Base-by-base conservation (phyloP, 2,797 vertebrate species). In the Sitta carolinensis region DNA sequence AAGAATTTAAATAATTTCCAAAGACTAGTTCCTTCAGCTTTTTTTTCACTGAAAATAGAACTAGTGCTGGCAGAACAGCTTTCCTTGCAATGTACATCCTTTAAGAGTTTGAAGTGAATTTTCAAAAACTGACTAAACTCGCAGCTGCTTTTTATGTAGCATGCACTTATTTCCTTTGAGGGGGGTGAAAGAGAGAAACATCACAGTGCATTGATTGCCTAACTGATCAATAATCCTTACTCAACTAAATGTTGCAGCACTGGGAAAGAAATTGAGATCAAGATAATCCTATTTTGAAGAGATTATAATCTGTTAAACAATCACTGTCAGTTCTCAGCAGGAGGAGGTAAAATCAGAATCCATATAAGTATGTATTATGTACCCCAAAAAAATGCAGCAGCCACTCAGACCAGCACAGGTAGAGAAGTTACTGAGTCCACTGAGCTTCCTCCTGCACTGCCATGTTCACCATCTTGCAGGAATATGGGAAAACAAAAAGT, bases 1-100 rank as follows among this genome's bases (percentile, higher is more conserved):
- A 84, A 73, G 82, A 81, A 87, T 95, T 84, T 84, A 62, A 87
- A 36, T 23, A 18, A 66, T 84, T 93, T 85, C 58, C 54, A 75
- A 82, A 80, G 29, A n/a, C 74, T 70, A 38, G 18, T 43, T 89
- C 50, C 75, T 83, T 82, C 58, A 64, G 22, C 3, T 36, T 76
- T 83, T 83, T 94, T 91, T 72, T 57, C 66, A 34, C 43, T 72
- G 62, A 64, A 92, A 68, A 47, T 16, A 67, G 20, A 83, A 62
- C 40, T 38, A 55, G 5, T 40, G 9, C 15, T 72, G 69, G 13
- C 57, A 61, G 81, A 70, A 70, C 32, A 80, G 34, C 29, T 66
- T 90, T 58, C 27, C 13, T 79, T 73, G 32, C 36, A 73, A 38
- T 54, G 19, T 29, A 47, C 9, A 63, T 52, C 25, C 58, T 25